phyloP scores from a whole-genome alignment of 1,140 invertebrate genomes.

The Mizuhopecten yessoensis region DNA sequence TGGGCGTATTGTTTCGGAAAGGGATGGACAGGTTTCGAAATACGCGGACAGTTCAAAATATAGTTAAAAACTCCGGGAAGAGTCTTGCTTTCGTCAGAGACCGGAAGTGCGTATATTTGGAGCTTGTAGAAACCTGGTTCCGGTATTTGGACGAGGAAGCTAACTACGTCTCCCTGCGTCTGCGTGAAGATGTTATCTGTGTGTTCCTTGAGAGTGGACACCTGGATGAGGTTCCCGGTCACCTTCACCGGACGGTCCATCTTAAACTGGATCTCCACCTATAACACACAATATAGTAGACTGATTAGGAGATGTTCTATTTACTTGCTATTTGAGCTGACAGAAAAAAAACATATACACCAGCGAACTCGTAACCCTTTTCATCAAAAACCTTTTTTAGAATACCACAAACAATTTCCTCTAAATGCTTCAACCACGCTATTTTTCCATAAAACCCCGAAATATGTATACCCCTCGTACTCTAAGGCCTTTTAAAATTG shows the following conservation, averaged over 20 bases:
- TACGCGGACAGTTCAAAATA: slow-evolving; percentile 74
- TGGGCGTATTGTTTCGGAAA: slow-evolving; percentile 84
- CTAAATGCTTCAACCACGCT: no score
- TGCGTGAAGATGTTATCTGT: slow-evolving; percentile 77
- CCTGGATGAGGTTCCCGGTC: slow-evolving; percentile 75
- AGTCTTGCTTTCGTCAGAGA: slow-evolving; percentile 77
- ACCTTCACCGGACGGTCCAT: slow-evolving; percentile 72
- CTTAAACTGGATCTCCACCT: slow-evolving; percentile 76
- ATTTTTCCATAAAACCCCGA: no score
- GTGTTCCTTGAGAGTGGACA: slow-evolving; percentile 65
- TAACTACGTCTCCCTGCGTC: slow-evolving; percentile 67
- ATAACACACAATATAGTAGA: neutral
- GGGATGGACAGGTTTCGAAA: slow-evolving; percentile 70
- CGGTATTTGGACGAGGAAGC: slow-evolving; percentile 74
- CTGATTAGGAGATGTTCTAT: no score
- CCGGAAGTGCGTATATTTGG: slow-evolving; percentile 81
- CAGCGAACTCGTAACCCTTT: no score
- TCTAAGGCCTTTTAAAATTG: no score
- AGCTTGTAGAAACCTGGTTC: slow-evolving; percentile 80
- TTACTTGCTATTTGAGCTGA: no score
- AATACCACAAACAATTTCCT: no score
- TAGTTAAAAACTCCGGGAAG: slow-evolving; percentile 83
- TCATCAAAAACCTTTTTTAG: no score
- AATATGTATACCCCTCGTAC: no score
- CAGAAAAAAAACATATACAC: no score